phyloP scores from a whole-genome alignment of 2,797 vertebrate genomes.

The Pantherophis vulpinus region DNA sequence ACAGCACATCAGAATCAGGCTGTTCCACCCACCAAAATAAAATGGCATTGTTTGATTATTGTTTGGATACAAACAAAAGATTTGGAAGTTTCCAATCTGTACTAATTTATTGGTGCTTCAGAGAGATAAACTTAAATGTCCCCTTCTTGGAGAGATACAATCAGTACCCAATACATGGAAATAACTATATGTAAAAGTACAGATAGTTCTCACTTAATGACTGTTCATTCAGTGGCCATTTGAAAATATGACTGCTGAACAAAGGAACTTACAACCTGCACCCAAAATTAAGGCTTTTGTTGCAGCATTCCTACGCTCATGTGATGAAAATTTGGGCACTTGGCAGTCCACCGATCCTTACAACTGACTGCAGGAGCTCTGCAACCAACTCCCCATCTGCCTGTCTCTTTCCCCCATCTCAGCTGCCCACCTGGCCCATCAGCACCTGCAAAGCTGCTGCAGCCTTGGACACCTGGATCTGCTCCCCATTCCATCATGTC shows the following conservation, averaged over 20 bases:
- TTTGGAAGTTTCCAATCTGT: background rate
- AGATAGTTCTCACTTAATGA: background rate
- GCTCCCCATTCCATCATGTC: background rate
- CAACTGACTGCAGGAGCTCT: background rate
- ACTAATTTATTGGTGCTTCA: background rate
- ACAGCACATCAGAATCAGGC: background rate
- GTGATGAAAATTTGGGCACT: background rate
- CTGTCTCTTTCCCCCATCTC: background rate
- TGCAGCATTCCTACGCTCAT: background rate
- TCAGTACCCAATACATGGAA: background rate
- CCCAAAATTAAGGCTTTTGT: background rate
- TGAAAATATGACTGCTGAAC: background rate
- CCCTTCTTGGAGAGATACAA: background rate
- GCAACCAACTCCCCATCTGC: background rate
- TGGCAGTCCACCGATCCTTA: background rate
- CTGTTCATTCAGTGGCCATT: background rate
- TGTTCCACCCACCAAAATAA: slow-evolving; percentile 22
- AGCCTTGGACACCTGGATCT: background rate
- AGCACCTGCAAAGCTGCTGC: background rate
- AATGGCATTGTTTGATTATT: background rate
- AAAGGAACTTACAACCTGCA: background rate
- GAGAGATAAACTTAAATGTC: background rate
- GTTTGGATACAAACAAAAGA: background rate
- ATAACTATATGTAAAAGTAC: background rate
- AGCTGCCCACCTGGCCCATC: background rate